These are phyloP conservation scores for Nemoura dubitans DNA, from an alignment of 2,888 invertebrate species.

Conservation along the genomic window DNA sequence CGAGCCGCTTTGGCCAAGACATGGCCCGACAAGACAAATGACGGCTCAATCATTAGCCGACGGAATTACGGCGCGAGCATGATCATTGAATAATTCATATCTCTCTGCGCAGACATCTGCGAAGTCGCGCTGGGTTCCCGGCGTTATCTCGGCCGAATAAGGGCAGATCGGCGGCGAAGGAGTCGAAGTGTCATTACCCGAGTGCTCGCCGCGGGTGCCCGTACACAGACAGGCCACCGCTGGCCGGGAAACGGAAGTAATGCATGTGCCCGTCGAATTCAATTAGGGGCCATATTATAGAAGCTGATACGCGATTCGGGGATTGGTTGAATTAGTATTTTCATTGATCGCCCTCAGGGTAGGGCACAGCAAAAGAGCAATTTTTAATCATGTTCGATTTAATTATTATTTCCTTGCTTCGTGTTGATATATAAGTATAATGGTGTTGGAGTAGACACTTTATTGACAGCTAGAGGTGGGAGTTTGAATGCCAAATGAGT, in stretches of 20 bases:
- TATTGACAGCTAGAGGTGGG: constrained; percentile 7
- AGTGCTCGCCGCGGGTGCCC: background rate
- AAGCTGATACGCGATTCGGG: background rate
- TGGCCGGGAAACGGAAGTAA: background rate
- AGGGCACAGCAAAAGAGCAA: background rate
- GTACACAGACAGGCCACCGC: background rate
- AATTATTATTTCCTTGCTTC: background rate
- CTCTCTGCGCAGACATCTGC: background rate
- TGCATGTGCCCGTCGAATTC: background rate
- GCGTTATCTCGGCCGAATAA: background rate
- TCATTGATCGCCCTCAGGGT: background rate
- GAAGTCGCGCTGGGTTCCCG: background rate
- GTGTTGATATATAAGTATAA: background rate
- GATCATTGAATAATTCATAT: background rate
- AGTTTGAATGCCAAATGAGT: constrained; percentile 5
- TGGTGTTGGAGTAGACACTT: background rate
- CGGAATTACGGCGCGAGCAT: background rate
- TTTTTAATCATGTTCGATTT: background rate
- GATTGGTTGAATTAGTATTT: background rate
- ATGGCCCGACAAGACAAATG: background rate
- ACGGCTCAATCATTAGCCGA: background rate
- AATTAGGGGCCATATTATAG: constrained; percentile 1
- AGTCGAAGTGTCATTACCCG: background rate
- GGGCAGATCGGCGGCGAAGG: background rate
- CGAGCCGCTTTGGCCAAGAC: too few relatives aligned